Evolutionary conservation across 1,140 invertebrate genomes (phyloP), one percentile per base, ranked within the genome.

Genomic region (Pissodes strobi): DNA sequence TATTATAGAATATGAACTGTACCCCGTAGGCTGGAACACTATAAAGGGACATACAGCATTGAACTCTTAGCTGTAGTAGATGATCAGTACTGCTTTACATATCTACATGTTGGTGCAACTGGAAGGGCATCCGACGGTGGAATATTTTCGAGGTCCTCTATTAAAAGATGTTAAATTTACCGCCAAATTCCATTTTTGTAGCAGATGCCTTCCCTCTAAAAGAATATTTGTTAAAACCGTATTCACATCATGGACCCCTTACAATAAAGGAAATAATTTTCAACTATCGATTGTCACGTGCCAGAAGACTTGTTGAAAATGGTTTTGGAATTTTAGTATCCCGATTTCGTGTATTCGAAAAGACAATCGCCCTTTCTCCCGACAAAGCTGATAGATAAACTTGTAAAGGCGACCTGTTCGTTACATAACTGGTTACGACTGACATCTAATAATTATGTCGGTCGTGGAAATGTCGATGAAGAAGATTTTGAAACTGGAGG

Each of bases 201-300:
- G 41, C 37, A 15, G 43, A 46, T 30, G 57, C 41, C 18, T 49
- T 46, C 21, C 43, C 25, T 17, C 23, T 61, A 2, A 61, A 41
- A 61, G 30, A 61, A 25, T 61, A 30, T 52, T 39, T 52, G 38
- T 18, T 49, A 18, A 52, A 61, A 61, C 34, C 48, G 0, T 61
- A 61, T 34, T 52, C 51, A 34, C 25, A 63, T 21, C 49, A 46
- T 63, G 30, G 25, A 13, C 59, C 59, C 17, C 21, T 56, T 25
- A 46, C 60, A 56, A 6, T 18, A 46, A 37, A 63, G 19, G 51
- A 63, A 46, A 23, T 25, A 45, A 39, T 48, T 43, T 63, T 53
- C n/a, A 63, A 37, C 12, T 53, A 53, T 34, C 6, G 30, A 34
- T n/a, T 34, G 6, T 34, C 30, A n/a, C 30, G 30, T 34, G 30